phyloP scores from a whole-genome alignment of 2,797 vertebrate species.

The Anomalospiza imberbis region DNA sequence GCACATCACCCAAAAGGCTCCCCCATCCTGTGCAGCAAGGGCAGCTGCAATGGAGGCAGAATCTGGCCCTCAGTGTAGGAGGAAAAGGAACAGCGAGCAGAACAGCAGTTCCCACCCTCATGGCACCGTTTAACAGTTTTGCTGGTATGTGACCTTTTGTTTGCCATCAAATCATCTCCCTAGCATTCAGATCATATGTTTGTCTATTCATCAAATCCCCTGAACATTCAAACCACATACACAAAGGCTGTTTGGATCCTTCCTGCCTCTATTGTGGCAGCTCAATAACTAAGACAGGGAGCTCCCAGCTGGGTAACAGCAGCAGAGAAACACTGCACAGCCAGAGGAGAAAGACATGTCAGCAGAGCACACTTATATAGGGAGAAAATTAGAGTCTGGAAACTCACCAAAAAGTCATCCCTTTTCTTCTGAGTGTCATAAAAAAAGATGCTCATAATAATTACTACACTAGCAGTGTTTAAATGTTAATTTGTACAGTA shows the following conservation, averaged over 20 bases:
- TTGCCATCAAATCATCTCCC: conserved; percentile 31
- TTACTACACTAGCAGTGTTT: conserved; percentile 25
- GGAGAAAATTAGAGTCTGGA: conserved; percentile 7
- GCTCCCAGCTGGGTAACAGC: conserved; percentile 11
- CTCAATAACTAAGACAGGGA: background rate
- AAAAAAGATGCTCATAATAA: conserved; percentile 48
- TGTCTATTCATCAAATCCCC: conserved; percentile 3
- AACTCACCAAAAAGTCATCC: background rate
- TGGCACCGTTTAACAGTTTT: conserved; percentile 11
- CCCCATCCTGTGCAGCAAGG: background rate
- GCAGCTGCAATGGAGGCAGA: background rate
- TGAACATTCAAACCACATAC: conserved; percentile 12
- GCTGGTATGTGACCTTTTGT: conserved; percentile 35
- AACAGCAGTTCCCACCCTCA: background rate
- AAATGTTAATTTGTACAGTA: conserved; percentile 33
- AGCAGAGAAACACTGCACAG: background rate
- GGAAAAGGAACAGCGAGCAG: background rate
- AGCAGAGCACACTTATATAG: background rate
- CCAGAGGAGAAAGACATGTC: background rate
- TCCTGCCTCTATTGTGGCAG: conserved; percentile 23
- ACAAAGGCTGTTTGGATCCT: conserved; percentile 29
- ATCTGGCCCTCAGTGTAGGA: background rate
- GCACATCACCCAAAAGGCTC: background rate
- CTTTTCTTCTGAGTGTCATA: conserved; percentile 16
- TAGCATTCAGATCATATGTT: conserved; percentile 29